Base-by-base conservation (phyloP, 2,113 vertebrate genomes). In the Aythya baeri region DNA sequence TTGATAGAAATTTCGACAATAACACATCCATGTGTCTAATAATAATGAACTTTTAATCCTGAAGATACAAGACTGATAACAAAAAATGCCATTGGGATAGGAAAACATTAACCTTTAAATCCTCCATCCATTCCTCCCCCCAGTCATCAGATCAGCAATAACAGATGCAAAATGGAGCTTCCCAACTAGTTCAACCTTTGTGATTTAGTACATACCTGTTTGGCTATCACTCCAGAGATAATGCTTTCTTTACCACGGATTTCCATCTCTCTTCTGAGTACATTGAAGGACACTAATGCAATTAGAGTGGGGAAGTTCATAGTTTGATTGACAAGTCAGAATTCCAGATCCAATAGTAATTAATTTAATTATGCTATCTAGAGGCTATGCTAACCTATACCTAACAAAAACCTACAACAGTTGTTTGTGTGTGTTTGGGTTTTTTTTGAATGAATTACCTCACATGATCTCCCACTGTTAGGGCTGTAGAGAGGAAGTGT, bases 41-140 rank as follows among this genome's bases (percentile, higher is more conserved):
- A 91, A 79, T 70, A 86, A 83, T 85, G 71, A 93, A 77, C 32
- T 77, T 31, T 18, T 94, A 70, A 91, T 66, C 41, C 23, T 92
- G 44, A 87, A 89, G 59, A 76, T 91, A 66, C 26, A 73, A 72
- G 43, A 68, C 29, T 78, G 66, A 76, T 83, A 91, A 83, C 11
- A 88, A 92, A 91, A 89, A 82, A 79, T 82, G 57, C 25, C 27
- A 23, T 4, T 76, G 44, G 6, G 20, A 3, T 5, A 34, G 36
- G 26, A 83, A 91, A 75, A 17, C 2, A 29, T 62, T 52, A 3
- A 41, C 34, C 55, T 81, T 90, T 52, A 67, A 52, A 66, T 31
- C 13, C 62, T 86, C 74, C 17, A 57, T 32, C 22, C 7, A 34
- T 18, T 93, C 31, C 3, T 86, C 10, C 17, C 17, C 34, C 17